These are phyloP conservation scores for Ardeotis arabs DNA, from an alignment of 2,113 vertebrate genomes.

Conservation along the genomic window DNA sequence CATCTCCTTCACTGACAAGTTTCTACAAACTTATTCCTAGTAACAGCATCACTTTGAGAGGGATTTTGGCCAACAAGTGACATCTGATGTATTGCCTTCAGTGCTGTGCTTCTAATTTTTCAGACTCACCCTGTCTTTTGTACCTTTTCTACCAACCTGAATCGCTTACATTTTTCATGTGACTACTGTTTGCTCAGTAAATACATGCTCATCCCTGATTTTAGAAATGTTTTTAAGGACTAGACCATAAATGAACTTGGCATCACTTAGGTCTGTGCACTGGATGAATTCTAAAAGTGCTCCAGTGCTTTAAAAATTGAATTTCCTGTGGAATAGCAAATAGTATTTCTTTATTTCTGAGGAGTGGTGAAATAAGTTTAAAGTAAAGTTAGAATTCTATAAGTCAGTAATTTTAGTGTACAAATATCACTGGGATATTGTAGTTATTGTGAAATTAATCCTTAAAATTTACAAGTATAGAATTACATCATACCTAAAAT, in stretches of 20 bases:
- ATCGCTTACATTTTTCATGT: not conserved
- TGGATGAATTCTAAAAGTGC: not conserved
- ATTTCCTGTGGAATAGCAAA: not conserved
- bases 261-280: not conserved
- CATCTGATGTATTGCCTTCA: conserved; percentile 27
- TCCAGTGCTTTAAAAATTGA: not conserved
- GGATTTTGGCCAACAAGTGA: conserved; percentile 3
- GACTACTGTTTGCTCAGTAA: not conserved
- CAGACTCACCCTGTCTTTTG: not conserved
- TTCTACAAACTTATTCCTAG: conserved; percentile 50
- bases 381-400: not conserved
- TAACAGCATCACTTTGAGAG: conserved; percentile 18
- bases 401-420: not conserved
- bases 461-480: not conserved
- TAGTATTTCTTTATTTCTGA: not conserved
- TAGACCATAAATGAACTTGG: not conserved
- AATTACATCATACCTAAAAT: not conserved
- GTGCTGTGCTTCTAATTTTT: not conserved
- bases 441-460: not conserved
- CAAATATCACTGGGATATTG: not conserved
- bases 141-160: not conserved
- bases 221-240: not conserved
- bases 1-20: conserved; percentile 43
- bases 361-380: not conserved
- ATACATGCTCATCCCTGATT: not conserved